Base-by-base conservation (phyloP, 2,797 vertebrate species). In the Neosilurus hyrtlii region DNA sequence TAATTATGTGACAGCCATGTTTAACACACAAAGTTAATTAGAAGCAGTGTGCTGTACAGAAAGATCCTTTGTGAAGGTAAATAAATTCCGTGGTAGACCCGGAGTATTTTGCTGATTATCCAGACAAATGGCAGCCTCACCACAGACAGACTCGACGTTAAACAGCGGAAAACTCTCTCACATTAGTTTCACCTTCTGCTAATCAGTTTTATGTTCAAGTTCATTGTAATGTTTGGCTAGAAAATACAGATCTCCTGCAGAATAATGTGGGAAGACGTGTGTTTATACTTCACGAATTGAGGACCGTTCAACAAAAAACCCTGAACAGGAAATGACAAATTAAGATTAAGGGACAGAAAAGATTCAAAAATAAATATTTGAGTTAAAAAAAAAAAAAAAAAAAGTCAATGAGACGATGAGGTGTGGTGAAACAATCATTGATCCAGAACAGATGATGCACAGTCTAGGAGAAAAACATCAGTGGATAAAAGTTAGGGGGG, bases 311-410 rank as follows among this genome's bases (percentile, higher is more conserved):
- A 81, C 56, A 59, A 81, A 86, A 90, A 59, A 84, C 75, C 76
- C 80, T 51, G 75, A 76, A 81, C 82, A 88, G 89, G 88, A 90
- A 89, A 89, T 83, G 86, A 86, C 80, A 85, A 81, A 85, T 89
- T 87, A 83, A 86, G 85, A 75, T 79, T 83, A 67, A 85, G 80
- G 52, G 49, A 83, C 84, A 71, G 5, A 16, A 80, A 59, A n/a
- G 18, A 83, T 84, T 80, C 71, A 83, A 85, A 87, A 86, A 82
- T 85, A 87, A 89, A 89, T 87, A 88, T 86, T 84, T 87, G 82
- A 24, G 30, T 15, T 16, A n/a, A n/a, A 63, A 43, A 43, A 20
- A 51, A 18, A 81, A 79, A 83, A 20, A 51, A 26, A 81, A 79
- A 83, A 86, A 86, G 72, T 83, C 82, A 84, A 87, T 81, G 82